phyloP scores from a whole-genome alignment of 2,888 invertebrate species.

The Pterostichus niger region DNA sequence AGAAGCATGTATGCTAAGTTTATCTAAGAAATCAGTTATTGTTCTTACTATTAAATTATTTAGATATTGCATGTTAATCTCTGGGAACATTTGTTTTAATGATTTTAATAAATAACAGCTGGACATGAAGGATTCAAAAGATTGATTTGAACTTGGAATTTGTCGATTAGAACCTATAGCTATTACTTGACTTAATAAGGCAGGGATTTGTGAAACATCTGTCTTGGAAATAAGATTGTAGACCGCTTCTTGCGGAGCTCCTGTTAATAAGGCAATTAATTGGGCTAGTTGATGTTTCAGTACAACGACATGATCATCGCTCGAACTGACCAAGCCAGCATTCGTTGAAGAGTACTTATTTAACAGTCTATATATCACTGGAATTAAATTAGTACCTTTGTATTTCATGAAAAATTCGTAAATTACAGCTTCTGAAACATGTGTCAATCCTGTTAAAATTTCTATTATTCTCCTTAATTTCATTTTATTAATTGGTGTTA shows the following conservation, averaged over 20 bases:
- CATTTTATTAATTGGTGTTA: constrained; percentile 21
- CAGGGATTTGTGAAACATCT: not conserved
- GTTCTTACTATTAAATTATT: constrained; percentile 9
- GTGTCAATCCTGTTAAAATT: not conserved
- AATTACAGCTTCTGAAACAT: not conserved
- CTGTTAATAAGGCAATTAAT: not conserved
- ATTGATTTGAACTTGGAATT: not conserved
- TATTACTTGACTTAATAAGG: not conserved
- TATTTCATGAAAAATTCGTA: constrained; percentile 17
- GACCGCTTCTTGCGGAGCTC: not conserved
- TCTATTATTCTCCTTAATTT: constrained; percentile 1
- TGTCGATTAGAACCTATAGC: not conserved
- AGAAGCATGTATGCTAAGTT: not conserved
- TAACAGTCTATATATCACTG: not conserved
- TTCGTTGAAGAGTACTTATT: not conserved
- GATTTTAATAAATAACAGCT: constrained; percentile 18
- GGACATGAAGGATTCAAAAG: not conserved
- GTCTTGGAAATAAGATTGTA: not conserved
- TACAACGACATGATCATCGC: not conserved
- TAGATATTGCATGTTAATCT: constrained; percentile 3
- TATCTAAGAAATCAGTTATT: not conserved
- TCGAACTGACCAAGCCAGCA: not conserved
- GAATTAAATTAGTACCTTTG: not conserved
- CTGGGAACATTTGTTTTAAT: constrained; percentile 21
- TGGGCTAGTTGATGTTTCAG: constrained; percentile 17